A percentile compares a stretch with the other conserved stretches of the same genome.
phyloP scores from a whole-genome alignment of 1,140 invertebrate genomes.

The Drosophila jambulina region DNA sequence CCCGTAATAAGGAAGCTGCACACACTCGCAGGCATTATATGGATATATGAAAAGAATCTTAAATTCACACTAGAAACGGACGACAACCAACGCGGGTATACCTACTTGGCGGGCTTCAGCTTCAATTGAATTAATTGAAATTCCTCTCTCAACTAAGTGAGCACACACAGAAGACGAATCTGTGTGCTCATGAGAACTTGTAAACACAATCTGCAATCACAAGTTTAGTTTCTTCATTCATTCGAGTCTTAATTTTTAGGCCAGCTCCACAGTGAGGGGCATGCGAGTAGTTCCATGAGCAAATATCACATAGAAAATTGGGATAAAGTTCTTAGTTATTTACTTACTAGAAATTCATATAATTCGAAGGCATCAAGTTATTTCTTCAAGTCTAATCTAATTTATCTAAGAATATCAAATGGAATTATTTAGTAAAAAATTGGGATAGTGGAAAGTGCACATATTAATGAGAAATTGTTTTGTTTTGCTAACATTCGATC shows the following conservation, averaged over 20 bases:
- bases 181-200: slow-evolving; percentile 43
- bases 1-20: slow-evolving; percentile 76
- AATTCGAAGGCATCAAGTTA: background rate
- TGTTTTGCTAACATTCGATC: too few species aligned
- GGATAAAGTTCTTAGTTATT: background rate
- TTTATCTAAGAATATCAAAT: too few species aligned
- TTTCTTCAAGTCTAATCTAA: background rate
- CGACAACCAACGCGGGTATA: slow-evolving; percentile 24
- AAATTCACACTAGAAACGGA: slow-evolving; percentile 58
- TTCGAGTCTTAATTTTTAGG: slow-evolving; percentile 29
- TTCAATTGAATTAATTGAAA: slow-evolving; percentile 84
- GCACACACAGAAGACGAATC: slow-evolving; percentile 31
- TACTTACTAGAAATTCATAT: background rate
- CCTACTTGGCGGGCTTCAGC: slow-evolving; percentile 42
- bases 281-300: background rate
- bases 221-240: slow-evolving; percentile 29
- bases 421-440: too few species aligned
- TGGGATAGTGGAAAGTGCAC: too few species aligned
- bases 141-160: slow-evolving; percentile 74
- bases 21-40: slow-evolving; percentile 14
- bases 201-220: slow-evolving; percentile 34
- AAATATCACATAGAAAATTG: too few species aligned
- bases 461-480: too few species aligned
- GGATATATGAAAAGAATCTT: slow-evolving; percentile 49
- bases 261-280: slow-evolving; percentile 14